Conservation (phyloP, 2,113 vertebrate species). For the Mungos mungo region DNA sequence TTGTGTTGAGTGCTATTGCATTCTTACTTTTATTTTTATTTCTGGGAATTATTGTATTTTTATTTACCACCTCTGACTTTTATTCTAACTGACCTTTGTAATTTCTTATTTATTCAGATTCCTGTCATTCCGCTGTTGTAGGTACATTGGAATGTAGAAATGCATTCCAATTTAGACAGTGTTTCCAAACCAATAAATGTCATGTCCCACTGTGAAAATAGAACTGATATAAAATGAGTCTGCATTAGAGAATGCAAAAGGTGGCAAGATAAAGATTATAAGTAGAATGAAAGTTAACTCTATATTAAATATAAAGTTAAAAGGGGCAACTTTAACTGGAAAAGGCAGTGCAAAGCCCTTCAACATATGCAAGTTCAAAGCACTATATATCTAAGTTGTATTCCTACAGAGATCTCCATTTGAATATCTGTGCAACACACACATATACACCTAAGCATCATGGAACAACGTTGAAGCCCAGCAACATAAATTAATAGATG, state of each 20-base stretch:
- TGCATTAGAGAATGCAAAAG: conserved; percentile 6
- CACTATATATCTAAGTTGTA: not conserved
- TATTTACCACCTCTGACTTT: conserved; percentile 12
- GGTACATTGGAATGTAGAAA: not conserved
- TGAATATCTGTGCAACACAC: not conserved
- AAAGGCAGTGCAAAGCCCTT: not conserved
- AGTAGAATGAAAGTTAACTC: not conserved
- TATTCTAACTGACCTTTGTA: conserved; percentile 37
- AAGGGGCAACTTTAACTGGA: not conserved
- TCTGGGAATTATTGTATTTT: conserved; percentile 1
- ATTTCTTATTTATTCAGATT: conserved; percentile 51
- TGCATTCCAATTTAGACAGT: conserved; percentile 39
- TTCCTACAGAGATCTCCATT: not conserved
- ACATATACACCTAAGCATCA: not conserved
- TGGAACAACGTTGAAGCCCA: not conserved
- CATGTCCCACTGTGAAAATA: conserved; percentile 22
- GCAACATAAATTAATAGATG: not conserved
- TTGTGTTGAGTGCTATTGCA: not conserved
- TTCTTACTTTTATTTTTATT: not conserved
- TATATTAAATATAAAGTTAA: conserved; percentile 39
- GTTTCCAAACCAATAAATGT: conserved; percentile 53
- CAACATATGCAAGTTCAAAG: not conserved
- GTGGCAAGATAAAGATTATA: not conserved
- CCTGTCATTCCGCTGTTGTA: not conserved
- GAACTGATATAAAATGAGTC: not conserved